phyloP scores from a whole-genome alignment of 30 jellyfish, hydroid and myxozoan species.

The Turritopsis dohrnii region DNA sequence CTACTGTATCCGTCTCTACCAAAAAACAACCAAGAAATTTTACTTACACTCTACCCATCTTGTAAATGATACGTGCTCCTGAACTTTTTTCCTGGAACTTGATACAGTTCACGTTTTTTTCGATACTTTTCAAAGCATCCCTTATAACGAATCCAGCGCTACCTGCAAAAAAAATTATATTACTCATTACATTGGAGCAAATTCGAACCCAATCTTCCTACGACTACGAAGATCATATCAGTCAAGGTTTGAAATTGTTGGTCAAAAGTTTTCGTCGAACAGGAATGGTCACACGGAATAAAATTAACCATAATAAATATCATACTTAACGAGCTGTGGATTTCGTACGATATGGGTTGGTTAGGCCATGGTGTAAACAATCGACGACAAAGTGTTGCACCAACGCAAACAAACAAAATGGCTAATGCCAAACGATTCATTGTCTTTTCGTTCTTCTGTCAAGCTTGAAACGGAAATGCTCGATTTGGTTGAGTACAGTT shows the following conservation, averaged over 20 bases:
- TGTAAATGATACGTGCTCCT: neutral
- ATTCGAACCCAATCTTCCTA: too few species aligned
- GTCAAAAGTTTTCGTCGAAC: neutral
- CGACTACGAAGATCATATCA: too few species aligned
- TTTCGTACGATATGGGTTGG: neutral
- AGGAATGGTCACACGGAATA: neutral
- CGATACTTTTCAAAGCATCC: neutral
- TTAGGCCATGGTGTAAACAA: neutral
- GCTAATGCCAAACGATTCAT: neutral
- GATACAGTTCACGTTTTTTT: neutral
- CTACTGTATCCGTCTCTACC: neutral
- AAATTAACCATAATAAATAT: neutral
- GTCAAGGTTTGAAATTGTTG: too few species aligned
- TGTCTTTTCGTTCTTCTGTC: neutral
- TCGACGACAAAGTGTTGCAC: neutral
- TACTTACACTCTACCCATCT: neutral
- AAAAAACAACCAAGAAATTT: neutral
- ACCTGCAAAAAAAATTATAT: neutral
- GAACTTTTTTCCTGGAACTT: neutral
- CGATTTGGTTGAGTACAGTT: too few species aligned
- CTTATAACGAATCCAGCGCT: neutral
- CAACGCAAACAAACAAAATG: neutral
- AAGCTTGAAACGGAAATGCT: neutral
- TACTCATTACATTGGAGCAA: too few species aligned
- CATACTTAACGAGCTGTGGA: neutral